Evolutionary conservation across 2,797 vertebrate genomes (phyloP).

Genomic region (Centroberyx gerrardi): DNA sequence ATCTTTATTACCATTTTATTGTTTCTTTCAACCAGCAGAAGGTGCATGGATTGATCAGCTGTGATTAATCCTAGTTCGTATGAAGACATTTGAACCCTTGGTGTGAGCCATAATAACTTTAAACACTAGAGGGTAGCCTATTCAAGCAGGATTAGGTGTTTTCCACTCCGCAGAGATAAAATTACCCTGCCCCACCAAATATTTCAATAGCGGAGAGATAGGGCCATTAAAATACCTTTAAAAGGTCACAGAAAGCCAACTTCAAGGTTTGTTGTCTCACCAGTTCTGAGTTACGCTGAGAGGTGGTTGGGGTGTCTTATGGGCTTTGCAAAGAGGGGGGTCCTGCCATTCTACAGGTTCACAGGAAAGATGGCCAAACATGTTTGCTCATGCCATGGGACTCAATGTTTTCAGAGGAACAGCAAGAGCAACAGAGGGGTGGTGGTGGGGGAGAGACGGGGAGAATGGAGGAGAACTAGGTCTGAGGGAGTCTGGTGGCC

Average conservation of each 20-base stretch:
- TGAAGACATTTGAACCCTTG: conserved; percentile 29
- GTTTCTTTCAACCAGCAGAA: conserved; percentile 31
- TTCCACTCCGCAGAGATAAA: conserved; percentile 58
- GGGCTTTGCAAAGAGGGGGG: conserved; percentile 57
- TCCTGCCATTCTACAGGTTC: conserved; percentile 73
- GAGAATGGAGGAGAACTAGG: conserved; percentile 51
- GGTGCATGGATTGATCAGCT: conserved; percentile 16
- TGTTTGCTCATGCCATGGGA: conserved; percentile 83
- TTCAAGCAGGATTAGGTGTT: conserved; percentile 70
- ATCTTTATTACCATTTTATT: background rate
- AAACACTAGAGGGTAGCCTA: conserved; percentile 83
- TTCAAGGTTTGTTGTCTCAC: conserved; percentile 74
- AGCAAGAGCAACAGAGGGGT: conserved; percentile 73
- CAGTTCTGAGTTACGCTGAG: conserved; percentile 60
- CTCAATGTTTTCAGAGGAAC: conserved; percentile 78
- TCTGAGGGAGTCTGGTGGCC: conserved; percentile 86
- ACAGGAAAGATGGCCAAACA: conserved; percentile 76
- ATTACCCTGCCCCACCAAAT: conserved; percentile 59
- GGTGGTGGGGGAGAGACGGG: conserved; percentile 32
- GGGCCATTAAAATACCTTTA: conserved; percentile 74
- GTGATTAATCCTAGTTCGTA: conserved; percentile 42
- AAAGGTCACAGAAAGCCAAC: conserved; percentile 76
- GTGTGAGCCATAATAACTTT: conserved; percentile 47
- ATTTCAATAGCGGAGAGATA: conserved; percentile 65
- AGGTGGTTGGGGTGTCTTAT: conserved; percentile 52